A percentile compares a stretch with the other conserved stretches of the same genome.
Conservation (phyloP, 1,140 invertebrate species). For the Platorchestia sp. region DNA sequence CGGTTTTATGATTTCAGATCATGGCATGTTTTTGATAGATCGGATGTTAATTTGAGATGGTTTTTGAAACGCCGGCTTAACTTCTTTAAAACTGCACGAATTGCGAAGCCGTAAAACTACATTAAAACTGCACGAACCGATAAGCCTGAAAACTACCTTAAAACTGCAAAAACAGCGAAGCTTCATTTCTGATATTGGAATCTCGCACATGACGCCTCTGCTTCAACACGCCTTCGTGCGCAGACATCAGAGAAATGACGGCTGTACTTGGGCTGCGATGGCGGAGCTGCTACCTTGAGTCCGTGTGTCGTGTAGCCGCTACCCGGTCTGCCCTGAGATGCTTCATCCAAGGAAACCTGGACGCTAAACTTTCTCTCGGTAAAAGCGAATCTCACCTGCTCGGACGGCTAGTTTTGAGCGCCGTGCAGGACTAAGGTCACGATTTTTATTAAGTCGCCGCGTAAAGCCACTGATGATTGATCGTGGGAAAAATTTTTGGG, state of each 20-base stretch:
- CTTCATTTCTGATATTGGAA: neutral
- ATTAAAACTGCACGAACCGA: neutral
- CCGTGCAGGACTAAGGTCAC: neutral
- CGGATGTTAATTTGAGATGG: neutral
- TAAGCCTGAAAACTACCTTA: neutral
- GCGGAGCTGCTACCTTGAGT: neutral
- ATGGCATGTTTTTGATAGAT: neutral
- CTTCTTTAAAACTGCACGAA: neutral
- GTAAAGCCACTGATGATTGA: neutral
- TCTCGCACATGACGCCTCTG: neutral
- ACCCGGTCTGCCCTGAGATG: neutral
- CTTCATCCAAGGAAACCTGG: neutral
- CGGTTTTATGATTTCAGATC: neutral
- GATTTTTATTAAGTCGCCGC: neutral
- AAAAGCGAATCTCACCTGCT: neutral
- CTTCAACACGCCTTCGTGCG: neutral
- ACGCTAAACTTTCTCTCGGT: slow-evolving; percentile 6
- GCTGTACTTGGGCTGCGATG: neutral
- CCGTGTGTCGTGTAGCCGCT: neutral
- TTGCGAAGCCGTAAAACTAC: neutral
- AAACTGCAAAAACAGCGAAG: neutral
- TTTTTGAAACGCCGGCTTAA: neutral
- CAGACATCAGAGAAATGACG: neutral
- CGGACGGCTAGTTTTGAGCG: neutral
- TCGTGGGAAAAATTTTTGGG: neutral